Evolutionary conservation across 2,113 vertebrate species (phyloP).

Genomic region (Tautogolabrus adspersus): DNA sequence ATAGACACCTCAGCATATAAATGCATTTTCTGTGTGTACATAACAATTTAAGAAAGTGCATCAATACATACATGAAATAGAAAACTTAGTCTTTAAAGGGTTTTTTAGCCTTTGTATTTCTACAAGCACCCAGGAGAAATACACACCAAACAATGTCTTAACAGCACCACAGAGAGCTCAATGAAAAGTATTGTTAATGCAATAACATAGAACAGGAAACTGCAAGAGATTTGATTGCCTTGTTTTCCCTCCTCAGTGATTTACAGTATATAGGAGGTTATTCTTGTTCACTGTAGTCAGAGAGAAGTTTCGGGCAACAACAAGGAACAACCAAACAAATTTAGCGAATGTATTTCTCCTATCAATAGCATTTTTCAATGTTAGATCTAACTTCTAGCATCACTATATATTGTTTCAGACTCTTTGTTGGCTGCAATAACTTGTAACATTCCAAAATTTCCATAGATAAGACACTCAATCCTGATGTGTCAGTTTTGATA

Average conservation of each 20-base stretch:
- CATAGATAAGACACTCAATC: slow-evolving; percentile 35
- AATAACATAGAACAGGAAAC: slow-evolving; percentile 46
- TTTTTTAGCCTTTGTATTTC: slow-evolving; percentile 1
- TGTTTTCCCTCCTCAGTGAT: slow-evolving; percentile 55
- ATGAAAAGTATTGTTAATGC: slow-evolving; percentile 52
- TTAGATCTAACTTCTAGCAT: slow-evolving; percentile 3
- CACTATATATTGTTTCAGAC: slow-evolving; percentile 4
- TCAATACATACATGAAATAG: neutral
- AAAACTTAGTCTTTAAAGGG: neutral
- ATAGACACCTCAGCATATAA: slow-evolving; percentile 27
- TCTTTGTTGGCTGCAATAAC: slow-evolving; percentile 25
- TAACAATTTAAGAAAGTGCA: neutral
- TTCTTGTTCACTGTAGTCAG: slow-evolving; percentile 33
- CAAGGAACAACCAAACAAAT: slow-evolving; percentile 41
- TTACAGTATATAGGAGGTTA: slow-evolving; percentile 4
- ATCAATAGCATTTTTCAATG: slow-evolving; percentile 3
- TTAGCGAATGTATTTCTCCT: slow-evolving; percentile 23
- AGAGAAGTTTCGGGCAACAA: slow-evolving; percentile 37
- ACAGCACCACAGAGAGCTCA: slow-evolving; percentile 49
- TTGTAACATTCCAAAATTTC: slow-evolving; percentile 42
- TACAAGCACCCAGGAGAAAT: neutral
- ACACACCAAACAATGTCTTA: slow-evolving; percentile 30
- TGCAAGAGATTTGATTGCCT: slow-evolving; percentile 54
- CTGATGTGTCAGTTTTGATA: slow-evolving; percentile 56
- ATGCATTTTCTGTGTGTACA: neutral